Base-by-base conservation (phyloP, 2,888 invertebrate species). In the Rotaria magnacalcarata region DNA sequence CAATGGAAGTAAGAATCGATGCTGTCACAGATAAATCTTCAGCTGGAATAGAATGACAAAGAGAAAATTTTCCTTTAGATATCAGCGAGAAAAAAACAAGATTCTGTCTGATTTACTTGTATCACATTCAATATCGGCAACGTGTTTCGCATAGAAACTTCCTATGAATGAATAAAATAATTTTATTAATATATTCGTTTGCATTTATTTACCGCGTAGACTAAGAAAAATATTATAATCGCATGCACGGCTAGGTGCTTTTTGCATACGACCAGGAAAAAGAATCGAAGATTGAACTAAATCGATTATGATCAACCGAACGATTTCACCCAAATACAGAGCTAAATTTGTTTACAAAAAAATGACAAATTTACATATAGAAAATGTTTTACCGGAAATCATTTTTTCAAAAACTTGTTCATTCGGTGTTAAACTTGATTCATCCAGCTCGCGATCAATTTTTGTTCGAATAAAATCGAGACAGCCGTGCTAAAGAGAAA, bases 141-240 rank as follows among this genome's bases (percentile, higher is more conserved):
- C 95, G 90, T 95, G 97, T 93, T 97, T 97, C 24, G 97, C 97
- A 91, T 96, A 95, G 92, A 99, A 98, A 89, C 94, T 93, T 88
- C 95, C 95, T 85, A 94, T 93, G 87, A 94, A 94, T 58, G 0
- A n/a, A 47, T n/a, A 47, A 24, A 1, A 19, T 10, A 41, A 74
- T 16, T 74, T 41, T 34, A 14, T 41, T 19, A 16, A 19, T 19
- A 34, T 21, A 21, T 67, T 34, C 16, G 16, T 16, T 34, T 34
- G 4, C 34, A 47, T 80, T 47, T 21, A 14, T 47, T n/a, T 47
- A 80, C 80, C 80, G 47, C 80, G 21, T 80, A 80, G 11, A 24
- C 24, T 80, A 47, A 80, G 47, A n/a, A 80, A 80, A 10, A 80
- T 80, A n/a, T 80, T 80, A n/a, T 80, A 80, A 80, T 80, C 80